phyloP scores from a whole-genome alignment of 2,113 vertebrate genomes.

The Fulica atra region DNA sequence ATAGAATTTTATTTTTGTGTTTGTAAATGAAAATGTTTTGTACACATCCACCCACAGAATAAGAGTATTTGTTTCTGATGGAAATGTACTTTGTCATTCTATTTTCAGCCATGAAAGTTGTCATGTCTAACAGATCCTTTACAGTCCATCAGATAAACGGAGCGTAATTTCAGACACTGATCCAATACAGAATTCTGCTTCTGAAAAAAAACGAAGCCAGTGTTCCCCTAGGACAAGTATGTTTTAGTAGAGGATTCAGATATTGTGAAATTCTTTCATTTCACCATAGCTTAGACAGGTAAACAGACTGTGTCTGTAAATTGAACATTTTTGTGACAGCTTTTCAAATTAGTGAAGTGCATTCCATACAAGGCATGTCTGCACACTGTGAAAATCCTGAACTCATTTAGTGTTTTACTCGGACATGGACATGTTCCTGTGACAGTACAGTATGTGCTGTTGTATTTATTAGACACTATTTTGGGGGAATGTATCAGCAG shows the following conservation, averaged over 20 bases:
- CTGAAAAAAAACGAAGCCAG: slow-evolving; percentile 18
- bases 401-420: background rate
- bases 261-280: background rate
- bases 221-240: background rate
- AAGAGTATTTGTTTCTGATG: background rate
- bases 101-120: slow-evolving; percentile 29
- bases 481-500: background rate
- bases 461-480: slow-evolving; percentile 1
- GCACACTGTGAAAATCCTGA: background rate
- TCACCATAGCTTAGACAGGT: background rate
- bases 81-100: background rate
- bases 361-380: background rate
- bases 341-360: slow-evolving; percentile 26
- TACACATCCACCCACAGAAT: background rate
- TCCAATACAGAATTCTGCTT: background rate
- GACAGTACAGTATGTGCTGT: background rate
- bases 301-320: slow-evolving; percentile 41
- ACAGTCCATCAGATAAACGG: background rate
- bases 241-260: slow-evolving; percentile 14
- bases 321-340: background rate
- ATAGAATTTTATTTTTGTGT: background rate
- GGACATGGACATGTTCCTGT: background rate
- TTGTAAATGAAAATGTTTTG: background rate
- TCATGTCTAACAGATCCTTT: background rate
- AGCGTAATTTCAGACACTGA: background rate